Conservation (phyloP, 2,888 invertebrate genomes). For the Macrosoma leucophasiata region DNA sequence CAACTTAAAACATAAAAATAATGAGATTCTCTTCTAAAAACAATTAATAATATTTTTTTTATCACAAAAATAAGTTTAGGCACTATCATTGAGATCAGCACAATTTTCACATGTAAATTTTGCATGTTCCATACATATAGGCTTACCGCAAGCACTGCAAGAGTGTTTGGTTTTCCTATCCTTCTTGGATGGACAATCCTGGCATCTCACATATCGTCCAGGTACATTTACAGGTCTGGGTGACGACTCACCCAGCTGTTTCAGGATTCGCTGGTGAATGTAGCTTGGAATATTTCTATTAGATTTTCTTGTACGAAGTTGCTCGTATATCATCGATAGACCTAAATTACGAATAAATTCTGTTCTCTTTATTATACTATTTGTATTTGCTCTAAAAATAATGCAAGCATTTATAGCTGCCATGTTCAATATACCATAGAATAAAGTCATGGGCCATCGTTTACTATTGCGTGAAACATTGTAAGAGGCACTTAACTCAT, state of each 20-base stretch:
- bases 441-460: conserved; percentile 28
- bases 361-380: conserved; percentile 8
- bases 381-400: conserved; percentile 20
- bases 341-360: conserved; percentile 15
- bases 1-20: no score
- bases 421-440: conserved; percentile 26
- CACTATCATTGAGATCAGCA: conserved; percentile 12
- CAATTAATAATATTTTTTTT: no score
- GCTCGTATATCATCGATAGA: conserved; percentile 4
- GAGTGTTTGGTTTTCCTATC: conserved; percentile 16
- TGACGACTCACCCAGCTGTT: conserved; percentile 14
- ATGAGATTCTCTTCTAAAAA: no score
- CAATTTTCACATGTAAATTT: conserved; percentile 17
- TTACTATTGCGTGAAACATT: conserved; percentile 25
- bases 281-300: conserved; percentile 14
- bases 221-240: conserved; percentile 10
- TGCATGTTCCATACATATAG: conserved; percentile 21
- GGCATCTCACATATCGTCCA: conserved; percentile 13
- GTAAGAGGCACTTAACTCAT: conserved; percentile 27
- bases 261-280: conserved; percentile 3
- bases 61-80: no score
- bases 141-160: conserved; percentile 15
- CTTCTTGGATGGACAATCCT: conserved; percentile 15
- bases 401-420: conserved; percentile 23
- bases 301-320: conserved; percentile 1